These are phyloP conservation scores for Apoda limacodes DNA, from an alignment of 2,888 invertebrate genomes.

Conservation along the genomic window DNA sequence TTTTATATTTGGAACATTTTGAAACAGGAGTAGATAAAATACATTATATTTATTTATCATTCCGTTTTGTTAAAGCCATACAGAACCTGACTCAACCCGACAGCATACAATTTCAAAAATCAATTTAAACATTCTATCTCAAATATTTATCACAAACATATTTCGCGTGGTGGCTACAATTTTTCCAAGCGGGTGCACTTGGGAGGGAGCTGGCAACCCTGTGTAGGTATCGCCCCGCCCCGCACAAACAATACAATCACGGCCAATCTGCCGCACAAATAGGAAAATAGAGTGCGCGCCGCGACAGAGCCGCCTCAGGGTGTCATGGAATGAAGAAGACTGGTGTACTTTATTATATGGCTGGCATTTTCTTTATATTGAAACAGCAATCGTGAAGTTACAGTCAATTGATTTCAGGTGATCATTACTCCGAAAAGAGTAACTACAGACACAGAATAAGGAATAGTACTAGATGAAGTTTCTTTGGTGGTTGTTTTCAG, in stretches of 20 bases:
- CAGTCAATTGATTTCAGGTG: too few relatives aligned
- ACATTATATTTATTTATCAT: too few relatives aligned
- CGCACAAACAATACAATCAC: conserved; percentile 67
- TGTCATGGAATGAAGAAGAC: conserved; percentile 11
- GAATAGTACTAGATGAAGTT: too few relatives aligned
- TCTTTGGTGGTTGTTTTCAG: too few relatives aligned
- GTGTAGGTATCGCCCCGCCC: conserved; percentile 26
- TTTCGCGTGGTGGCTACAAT: conserved; percentile 44
- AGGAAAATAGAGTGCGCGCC: conserved; percentile 66
- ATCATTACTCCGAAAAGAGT: too few relatives aligned
- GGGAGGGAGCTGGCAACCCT: conserved; percentile 16
- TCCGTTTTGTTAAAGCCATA: too few relatives aligned
- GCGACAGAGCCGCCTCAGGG: conserved; percentile 50
- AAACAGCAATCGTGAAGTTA: too few relatives aligned
- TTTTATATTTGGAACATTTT: too few relatives aligned
- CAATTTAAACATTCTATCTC: conserved; percentile 49
- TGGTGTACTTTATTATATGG: conserved; percentile 4
- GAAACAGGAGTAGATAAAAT: too few relatives aligned
- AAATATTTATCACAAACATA: conserved; percentile 57
- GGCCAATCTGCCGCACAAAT: conserved; percentile 69
- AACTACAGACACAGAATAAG: too few relatives aligned
- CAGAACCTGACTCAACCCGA: too few relatives aligned
- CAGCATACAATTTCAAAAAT: conserved; percentile 28
- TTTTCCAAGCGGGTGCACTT: conserved; percentile 51
- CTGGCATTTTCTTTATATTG: conserved; percentile 14